These are phyloP conservation scores for Hyphantria cunea DNA, from an alignment of 1,140 invertebrate genomes.

Conservation along the genomic window DNA sequence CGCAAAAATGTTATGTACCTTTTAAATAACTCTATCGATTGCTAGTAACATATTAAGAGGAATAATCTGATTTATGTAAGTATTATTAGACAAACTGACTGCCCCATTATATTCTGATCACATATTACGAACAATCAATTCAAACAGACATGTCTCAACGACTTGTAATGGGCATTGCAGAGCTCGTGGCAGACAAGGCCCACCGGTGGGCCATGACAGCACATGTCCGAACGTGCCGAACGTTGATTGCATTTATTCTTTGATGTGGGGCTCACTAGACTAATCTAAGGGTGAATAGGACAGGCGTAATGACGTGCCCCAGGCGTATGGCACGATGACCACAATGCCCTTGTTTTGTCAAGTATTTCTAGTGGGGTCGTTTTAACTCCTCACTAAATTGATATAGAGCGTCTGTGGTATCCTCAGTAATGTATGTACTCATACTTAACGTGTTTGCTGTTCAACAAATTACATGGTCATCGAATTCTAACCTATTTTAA, in stretches of 20 bases:
- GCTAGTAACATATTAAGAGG: too few species aligned
- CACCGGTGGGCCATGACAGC: constrained; percentile 14
- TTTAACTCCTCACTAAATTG: too few species aligned
- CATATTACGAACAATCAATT: constrained; percentile 19
- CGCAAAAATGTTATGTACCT: too few species aligned
- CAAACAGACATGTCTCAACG: constrained; percentile 13
- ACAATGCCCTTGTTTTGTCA: constrained; percentile 17
- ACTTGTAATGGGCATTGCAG: constrained; percentile 22
- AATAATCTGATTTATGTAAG: too few species aligned
- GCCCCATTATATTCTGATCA: constrained; percentile 1
- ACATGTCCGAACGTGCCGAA: constrained; percentile 20
- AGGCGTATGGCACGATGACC: constrained; percentile 8
- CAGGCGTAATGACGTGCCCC: constrained; percentile 14
- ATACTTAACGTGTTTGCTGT: too few species aligned
- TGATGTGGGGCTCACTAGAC: constrained; percentile 17
- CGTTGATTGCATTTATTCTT: constrained; percentile 32
- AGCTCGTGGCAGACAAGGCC: constrained; percentile 5
- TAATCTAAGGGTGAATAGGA: constrained; percentile 14
- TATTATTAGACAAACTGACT: background rate
- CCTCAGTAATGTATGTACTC: too few species aligned
- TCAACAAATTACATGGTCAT: too few species aligned
- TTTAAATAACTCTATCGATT: too few species aligned
- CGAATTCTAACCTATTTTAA: too few species aligned
- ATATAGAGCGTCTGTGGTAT: too few species aligned
- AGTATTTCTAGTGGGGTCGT: too few species aligned